These are phyloP conservation scores for Carassius carassius DNA, from an alignment of 2,113 vertebrate genomes.

Conservation along the genomic window DNA sequence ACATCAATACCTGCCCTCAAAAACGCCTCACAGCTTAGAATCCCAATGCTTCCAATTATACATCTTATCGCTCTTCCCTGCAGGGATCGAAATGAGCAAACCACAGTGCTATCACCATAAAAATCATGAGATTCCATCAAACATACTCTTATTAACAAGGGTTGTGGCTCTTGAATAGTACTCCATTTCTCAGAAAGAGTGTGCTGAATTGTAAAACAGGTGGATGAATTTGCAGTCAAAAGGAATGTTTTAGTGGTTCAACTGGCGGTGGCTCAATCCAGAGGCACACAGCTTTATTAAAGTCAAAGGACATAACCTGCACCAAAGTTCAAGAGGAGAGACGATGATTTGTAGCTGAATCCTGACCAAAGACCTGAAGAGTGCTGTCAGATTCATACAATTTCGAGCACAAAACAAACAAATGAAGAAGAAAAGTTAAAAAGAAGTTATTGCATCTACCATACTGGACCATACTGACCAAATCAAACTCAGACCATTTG, in stretches of 20 bases:
- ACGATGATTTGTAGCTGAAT: neutral
- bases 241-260: conserved; percentile 20
- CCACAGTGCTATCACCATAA: conserved; percentile 28
- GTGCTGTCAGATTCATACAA: no score
- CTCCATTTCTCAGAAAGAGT: neutral
- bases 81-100: neutral
- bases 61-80: conserved; percentile 8
- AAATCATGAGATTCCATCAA: conserved; percentile 4
- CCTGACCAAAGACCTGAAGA: neutral
- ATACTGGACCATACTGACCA: no score
- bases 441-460: no score
- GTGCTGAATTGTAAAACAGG: conserved; percentile 32
- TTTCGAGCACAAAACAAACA: neutral
- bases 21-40: neutral
- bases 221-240: conserved; percentile 13
- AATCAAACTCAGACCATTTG: no score
- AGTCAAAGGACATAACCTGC: neutral
- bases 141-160: conserved; percentile 19
- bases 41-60: conserved; percentile 7
- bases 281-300: conserved; percentile 18
- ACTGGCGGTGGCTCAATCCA: conserved; percentile 20
- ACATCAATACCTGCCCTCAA: neutral
- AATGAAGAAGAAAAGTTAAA: no score
- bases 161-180: conserved; percentile 7
- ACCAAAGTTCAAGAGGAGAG: neutral